phyloP scores from a whole-genome alignment of 2,797 vertebrate genomes.

The Chaunax sp. region DNA sequence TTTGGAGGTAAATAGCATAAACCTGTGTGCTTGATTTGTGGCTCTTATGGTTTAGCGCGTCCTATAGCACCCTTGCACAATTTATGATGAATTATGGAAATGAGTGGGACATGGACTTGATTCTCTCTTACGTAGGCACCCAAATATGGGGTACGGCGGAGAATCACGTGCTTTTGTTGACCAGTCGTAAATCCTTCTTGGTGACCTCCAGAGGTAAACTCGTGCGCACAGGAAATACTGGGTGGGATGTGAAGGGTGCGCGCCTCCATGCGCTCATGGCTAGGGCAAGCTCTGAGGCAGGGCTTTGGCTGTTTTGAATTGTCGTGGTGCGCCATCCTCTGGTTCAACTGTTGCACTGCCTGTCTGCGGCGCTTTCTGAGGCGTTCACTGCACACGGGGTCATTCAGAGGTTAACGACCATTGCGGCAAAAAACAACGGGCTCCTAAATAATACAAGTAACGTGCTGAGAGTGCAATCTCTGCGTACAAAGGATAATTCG shows the following conservation, averaged over 20 bases:
- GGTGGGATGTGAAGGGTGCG: constrained; percentile 87
- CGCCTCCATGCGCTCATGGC: constrained; percentile 75
- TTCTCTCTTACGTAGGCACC: constrained; percentile 99
- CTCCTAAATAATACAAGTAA: constrained; percentile 80
- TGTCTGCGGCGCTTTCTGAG: constrained; percentile 70
- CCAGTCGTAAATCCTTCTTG: constrained; percentile 99
- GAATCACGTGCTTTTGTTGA: constrained; percentile 99
- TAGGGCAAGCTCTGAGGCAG: constrained; percentile 71
- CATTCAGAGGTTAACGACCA: constrained; percentile 95
- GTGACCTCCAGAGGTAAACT: constrained; percentile 99
- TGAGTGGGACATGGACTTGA: constrained; percentile 99
- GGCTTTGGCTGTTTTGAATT: constrained; percentile 76
- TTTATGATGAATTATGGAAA: constrained; percentile 99
- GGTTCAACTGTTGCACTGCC: constrained; percentile 78
- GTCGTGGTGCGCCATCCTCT: constrained; percentile 94
- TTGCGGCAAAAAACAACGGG: constrained; percentile 88
- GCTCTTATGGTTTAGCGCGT: constrained; percentile 99
- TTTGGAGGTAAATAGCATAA: constrained; percentile 83
- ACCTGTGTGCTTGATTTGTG: constrained; percentile 98
- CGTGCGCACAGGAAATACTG: constrained; percentile 93
- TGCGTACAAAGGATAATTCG: constrained; percentile 56
- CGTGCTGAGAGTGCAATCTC: constrained; percentile 73
- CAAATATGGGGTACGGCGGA: constrained; percentile 99
- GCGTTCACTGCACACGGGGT: constrained; percentile 86
- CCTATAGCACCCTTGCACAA: constrained; percentile 99